A percentile compares a stretch with the other conserved stretches of the same genome.
These are phyloP conservation scores for Lophura nycthemera DNA, from an alignment of 2,113 vertebrate species.

Conservation along the genomic window DNA sequence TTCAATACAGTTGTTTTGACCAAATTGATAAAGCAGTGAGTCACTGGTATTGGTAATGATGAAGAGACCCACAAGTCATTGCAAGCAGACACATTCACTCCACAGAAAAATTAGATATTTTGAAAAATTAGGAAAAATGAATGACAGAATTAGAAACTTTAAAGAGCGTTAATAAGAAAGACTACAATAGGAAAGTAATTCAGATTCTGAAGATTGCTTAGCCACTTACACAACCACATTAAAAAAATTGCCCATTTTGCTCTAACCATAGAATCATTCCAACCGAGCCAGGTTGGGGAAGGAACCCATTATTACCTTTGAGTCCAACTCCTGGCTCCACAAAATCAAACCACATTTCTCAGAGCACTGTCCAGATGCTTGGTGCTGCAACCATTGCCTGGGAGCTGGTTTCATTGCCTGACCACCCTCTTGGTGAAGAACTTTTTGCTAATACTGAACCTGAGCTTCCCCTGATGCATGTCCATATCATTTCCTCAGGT, in stretches of 20 bases:
- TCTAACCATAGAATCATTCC: background rate
- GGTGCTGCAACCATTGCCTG: too few relatives aligned
- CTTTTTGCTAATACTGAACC: too few relatives aligned
- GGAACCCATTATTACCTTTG: background rate
- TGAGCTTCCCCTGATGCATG: too few relatives aligned
- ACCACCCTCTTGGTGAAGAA: too few relatives aligned
- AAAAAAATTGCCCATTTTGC: background rate
- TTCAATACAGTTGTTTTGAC: background rate
- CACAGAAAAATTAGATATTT: background rate
- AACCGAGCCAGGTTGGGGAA: background rate
- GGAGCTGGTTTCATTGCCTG: too few relatives aligned
- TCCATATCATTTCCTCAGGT: too few relatives aligned
- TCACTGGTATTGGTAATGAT: background rate
- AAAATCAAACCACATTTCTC: background rate
- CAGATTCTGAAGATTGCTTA: background rate
- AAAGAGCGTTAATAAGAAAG: background rate
- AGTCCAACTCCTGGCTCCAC: background rate
- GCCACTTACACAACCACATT: background rate
- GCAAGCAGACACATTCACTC: background rate
- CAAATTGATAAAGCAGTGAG: background rate
- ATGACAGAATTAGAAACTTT: background rate
- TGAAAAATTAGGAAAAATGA: background rate
- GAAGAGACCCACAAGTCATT: background rate
- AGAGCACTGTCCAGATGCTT: background rate
- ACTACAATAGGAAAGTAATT: background rate